Base-by-base conservation (phyloP, 2,888 invertebrate species). In the Yponomeuta cagnagella region DNA sequence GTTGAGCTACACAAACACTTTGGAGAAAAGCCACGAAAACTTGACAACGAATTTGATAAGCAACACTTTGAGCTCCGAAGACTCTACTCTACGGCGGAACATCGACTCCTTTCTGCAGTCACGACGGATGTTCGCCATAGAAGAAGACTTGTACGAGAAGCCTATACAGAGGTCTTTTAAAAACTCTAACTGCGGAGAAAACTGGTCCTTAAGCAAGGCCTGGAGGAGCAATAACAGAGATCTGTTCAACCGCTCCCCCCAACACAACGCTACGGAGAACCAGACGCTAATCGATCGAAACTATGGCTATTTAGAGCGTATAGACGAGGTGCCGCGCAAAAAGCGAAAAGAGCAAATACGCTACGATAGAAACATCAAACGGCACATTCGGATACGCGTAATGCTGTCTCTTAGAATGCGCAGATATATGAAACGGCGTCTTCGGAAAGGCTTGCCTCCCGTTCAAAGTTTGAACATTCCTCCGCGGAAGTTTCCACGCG, bases 331-430 rank as follows among this genome's bases (percentile, higher is more conserved):
- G 15, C 91, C 91, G 76, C 75, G 84, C 48, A 84, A 83, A 69
- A 86, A 84, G 75, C 72, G 92, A 66, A 93, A 93, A 74, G 92
- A 93, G 74, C 90, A 92, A 73, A 71, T 92, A 71, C 85, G 92
- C 33, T 93, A 93, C 72, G 94, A 94, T 75, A 93, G 93, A 73
- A 93, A 94, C 77, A 93, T 94, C 1, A 94, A 94, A 70, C 87
- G 94, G 37, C 94, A 95, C 78, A 93, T 95, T 37, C 90, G 94
- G 72, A 93, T 95, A 31, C 89, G 95, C 23, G 93, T 95, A 69
- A 94, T 95, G 93, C 85, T 95, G 76, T 94, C 95, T 12, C 84
- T 95, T 73, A 89, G 95, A 72, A 92, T 95, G 87, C 92, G 94
- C 37, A 83, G 92, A 71, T 92, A 93, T 72, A 90, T 92, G 79